Conservation (phyloP, 2,797 vertebrate species). For the Monodelphis domestica region DNA sequence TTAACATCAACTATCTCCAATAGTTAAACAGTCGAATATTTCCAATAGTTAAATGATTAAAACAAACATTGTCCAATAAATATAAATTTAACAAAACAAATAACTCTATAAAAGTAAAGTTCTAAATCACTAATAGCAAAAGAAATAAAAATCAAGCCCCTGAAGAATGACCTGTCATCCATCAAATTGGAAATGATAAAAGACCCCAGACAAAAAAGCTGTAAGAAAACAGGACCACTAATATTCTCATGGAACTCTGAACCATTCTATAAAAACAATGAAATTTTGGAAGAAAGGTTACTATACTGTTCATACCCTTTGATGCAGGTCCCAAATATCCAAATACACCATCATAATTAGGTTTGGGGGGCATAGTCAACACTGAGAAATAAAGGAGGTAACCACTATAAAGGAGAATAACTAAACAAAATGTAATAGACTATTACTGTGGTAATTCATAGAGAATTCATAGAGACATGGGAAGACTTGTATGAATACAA, state of each 20-base stretch:
- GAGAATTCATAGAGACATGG: neutral
- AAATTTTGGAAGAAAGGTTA: neutral
- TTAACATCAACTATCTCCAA: neutral
- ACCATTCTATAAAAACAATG: neutral
- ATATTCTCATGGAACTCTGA: neutral
- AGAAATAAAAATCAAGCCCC: neutral
- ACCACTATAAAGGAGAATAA: neutral
- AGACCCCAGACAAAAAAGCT: neutral
- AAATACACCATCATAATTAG: neutral
- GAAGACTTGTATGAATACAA: neutral
- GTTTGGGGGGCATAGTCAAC: neutral
- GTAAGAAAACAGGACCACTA: neutral
- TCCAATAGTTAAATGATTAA: neutral
- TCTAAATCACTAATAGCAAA: neutral
- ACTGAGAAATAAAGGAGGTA: neutral
- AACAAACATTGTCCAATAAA: neutral
- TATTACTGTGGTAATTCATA: neutral
- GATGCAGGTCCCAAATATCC: neutral
- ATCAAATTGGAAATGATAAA: neutral
- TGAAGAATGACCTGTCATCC: neutral
- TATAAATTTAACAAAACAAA: neutral
- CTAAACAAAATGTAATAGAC: neutral
- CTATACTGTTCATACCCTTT: neutral
- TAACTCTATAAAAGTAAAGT: neutral
- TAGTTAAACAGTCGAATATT: too few species aligned